Evolutionary conservation across 2,888 invertebrate species (phyloP).

Genomic region (Iselma pallidipennis): DNA sequence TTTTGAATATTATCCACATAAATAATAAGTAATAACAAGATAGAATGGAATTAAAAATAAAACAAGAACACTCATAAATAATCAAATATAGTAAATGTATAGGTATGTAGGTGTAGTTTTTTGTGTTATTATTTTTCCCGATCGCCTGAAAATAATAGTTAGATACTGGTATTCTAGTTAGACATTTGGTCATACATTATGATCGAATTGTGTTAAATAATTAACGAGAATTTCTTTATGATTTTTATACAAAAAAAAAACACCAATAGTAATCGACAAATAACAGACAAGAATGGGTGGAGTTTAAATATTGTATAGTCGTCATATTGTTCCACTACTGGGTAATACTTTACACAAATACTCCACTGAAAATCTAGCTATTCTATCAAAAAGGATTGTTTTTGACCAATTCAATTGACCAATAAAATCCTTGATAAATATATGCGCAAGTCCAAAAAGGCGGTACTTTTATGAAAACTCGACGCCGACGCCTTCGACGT

Average conservation of each 20-base stretch:
- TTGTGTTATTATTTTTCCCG: conserved; percentile 19
- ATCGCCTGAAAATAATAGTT: conserved; percentile 32
- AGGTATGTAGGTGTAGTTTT: too few species aligned
- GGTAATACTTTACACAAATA: conserved; percentile 22
- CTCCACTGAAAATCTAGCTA: not conserved
- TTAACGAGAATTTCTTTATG: conserved; percentile 27
- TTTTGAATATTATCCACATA: conserved; percentile 35
- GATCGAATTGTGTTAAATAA: conserved; percentile 35
- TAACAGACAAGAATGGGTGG: conserved; percentile 37
- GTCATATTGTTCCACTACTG: conserved; percentile 29
- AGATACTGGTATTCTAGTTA: conserved; percentile 28
- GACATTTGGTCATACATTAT: conserved; percentile 38
- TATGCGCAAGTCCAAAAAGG: conserved; percentile 45
- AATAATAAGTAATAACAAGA: conserved; percentile 38
- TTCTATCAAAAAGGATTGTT: conserved; percentile 19
- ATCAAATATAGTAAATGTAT: conserved; percentile 35
- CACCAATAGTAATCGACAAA: conserved; percentile 7
- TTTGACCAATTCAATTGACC: conserved; percentile 17
- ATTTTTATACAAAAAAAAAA: conserved; percentile 11
- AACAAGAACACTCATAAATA: conserved; percentile 35
- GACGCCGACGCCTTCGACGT: conserved; percentile 45
- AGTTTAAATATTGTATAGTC: conserved; percentile 30
- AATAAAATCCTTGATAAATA: conserved; percentile 22
- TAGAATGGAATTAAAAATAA: conserved; percentile 37
- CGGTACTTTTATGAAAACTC: conserved; percentile 35